phyloP scores from a whole-genome alignment of 2,113 vertebrate genomes.

The Oryzias melastigma region DNA sequence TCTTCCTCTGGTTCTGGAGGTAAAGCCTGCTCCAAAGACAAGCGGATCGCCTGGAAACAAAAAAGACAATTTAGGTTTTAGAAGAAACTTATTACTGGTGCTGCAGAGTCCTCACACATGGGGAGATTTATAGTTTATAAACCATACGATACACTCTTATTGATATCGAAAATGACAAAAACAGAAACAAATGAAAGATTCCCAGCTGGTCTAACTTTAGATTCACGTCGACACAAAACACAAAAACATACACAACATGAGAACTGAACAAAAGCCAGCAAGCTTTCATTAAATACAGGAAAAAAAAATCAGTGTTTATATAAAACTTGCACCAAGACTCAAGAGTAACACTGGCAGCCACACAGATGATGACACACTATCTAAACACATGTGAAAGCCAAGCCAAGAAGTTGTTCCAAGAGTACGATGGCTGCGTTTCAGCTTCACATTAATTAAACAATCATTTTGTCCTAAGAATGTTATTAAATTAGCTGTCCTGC shows the following conservation, averaged over 20 bases:
- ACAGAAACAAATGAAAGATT: not conserved
- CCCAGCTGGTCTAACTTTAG: not conserved
- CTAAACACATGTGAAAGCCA: constrained; percentile 32
- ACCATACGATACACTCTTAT: no score
- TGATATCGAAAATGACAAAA: no score
- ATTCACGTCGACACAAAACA: not conserved
- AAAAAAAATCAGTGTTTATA: no score
- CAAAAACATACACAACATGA: not conserved
- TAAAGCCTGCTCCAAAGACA: constrained; percentile 93
- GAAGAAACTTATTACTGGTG: not conserved
- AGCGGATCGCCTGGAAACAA: constrained; percentile 87
- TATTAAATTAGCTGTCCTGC: constrained; percentile 65
- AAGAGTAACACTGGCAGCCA: constrained; percentile 23
- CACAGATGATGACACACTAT: constrained; percentile 20
- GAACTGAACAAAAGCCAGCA: not conserved
- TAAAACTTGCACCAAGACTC: constrained; percentile 3
- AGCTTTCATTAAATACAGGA: not conserved
- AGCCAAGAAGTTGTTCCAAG: constrained; percentile 23
- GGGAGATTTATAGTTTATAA: no score
- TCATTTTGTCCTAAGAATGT: constrained; percentile 43
- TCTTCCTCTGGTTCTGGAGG: constrained; percentile 92
- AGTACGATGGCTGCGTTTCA: constrained; percentile 26
- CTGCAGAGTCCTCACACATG: no score
- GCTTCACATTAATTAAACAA: constrained; percentile 38
- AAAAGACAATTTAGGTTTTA: constrained; percentile 18